Evolutionary conservation across 2,113 vertebrate species (phyloP).

Genomic region (Chiloscyllium plagiosum): DNA sequence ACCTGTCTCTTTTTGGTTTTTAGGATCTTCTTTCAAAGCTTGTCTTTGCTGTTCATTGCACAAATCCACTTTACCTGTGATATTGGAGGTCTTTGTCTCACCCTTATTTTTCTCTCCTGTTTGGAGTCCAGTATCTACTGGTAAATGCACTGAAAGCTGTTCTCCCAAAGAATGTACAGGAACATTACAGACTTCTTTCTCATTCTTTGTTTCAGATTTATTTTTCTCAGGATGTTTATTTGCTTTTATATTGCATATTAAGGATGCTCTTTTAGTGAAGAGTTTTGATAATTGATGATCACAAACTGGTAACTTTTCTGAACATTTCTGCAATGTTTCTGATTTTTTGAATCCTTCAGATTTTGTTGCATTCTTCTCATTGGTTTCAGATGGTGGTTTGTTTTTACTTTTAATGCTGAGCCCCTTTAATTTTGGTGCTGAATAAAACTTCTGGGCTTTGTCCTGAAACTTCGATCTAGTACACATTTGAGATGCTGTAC

Average conservation of each 20-base stretch:
- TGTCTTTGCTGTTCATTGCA: background rate
- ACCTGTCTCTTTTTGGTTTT: background rate
- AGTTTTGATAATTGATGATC: constrained; percentile 54
- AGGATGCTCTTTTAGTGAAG: constrained; percentile 47
- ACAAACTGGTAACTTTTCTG: constrained; percentile 53
- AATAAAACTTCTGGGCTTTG: constrained; percentile 53
- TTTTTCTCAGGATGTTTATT: constrained; percentile 45
- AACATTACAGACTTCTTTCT: background rate
- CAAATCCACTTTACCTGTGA: background rate
- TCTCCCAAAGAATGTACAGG: background rate
- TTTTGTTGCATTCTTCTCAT: constrained; percentile 42
- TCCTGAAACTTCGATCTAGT: constrained; percentile 53
- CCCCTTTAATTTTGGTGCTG: constrained; percentile 63
- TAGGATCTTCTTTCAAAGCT: background rate
- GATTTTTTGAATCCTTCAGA: constrained; percentile 40
- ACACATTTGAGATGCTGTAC: constrained; percentile 50
- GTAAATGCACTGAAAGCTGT: background rate
- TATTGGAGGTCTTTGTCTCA: background rate
- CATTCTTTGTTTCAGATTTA: constrained; percentile 16
- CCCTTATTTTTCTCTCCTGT: background rate
- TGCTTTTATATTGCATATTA: constrained; percentile 45
- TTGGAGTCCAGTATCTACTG: background rate
- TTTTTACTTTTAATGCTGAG: constrained; percentile 64
- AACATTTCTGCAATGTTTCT: constrained; percentile 40
- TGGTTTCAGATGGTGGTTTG: constrained; percentile 50